A percentile compares a stretch with the other conserved stretches of the same genome.
These are phyloP conservation scores for Monomorium pharaonis DNA, from an alignment of 1,140 invertebrate genomes.

Conservation along the genomic window DNA sequence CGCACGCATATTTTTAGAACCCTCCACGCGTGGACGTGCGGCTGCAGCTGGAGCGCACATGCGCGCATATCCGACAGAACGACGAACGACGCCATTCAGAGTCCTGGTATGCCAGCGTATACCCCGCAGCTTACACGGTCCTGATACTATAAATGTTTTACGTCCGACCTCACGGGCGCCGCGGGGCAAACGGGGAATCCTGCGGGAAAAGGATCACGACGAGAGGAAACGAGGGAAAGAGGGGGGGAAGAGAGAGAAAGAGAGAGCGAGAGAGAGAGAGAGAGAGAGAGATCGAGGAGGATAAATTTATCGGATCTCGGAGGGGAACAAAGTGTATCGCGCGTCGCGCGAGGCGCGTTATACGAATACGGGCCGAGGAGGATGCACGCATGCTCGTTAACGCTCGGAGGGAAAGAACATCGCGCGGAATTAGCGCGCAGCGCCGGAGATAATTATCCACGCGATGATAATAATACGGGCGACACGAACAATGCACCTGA, in stretches of 20 bases:
- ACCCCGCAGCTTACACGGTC: constrained; percentile 53
- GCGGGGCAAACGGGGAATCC: neutral
- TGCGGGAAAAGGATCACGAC: neutral
- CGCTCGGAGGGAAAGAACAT: neutral
- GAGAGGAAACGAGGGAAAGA: neutral
- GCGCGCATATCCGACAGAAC: constrained; percentile 65
- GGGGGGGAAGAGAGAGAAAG: neutral
- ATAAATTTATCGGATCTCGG: constrained; percentile 58
- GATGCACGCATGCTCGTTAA: neutral
- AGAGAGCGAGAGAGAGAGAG: neutral
- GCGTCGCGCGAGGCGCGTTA: neutral
- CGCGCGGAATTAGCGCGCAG: neutral
- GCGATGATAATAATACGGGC: constrained; percentile 9
- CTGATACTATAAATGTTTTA: constrained; percentile 76
- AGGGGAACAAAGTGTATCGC: neutral
- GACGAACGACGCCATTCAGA: constrained; percentile 72
- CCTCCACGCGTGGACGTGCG: constrained; percentile 62
- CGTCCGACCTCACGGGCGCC: constrained; percentile 61
- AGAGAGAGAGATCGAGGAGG: constrained; percentile 27
- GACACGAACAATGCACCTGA: constrained; percentile 13
- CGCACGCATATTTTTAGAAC: constrained; percentile 77
- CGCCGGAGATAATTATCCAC: constrained; percentile 24
- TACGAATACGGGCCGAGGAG: neutral
- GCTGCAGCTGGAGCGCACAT: constrained; percentile 79
- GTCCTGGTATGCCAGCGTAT: constrained; percentile 60